These are phyloP conservation scores for Ramphastos sulfuratus DNA, from an alignment of 2,113 vertebrate species.

Conservation along the genomic window DNA sequence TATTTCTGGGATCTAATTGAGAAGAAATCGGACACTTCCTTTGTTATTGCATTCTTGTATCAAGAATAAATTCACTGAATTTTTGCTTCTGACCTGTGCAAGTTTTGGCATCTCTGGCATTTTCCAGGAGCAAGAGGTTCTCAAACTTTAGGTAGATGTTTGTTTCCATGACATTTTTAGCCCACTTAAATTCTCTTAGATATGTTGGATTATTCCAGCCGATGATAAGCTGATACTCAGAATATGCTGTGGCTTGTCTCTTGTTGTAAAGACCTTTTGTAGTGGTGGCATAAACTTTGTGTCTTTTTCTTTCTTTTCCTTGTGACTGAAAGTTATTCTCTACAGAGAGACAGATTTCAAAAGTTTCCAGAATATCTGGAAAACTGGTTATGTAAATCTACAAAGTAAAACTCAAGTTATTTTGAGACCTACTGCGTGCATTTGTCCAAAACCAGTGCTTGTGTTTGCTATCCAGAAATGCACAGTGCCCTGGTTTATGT, in stretches of 20 bases:
- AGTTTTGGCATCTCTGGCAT: conserved; percentile 28
- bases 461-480: neutral
- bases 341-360: neutral
- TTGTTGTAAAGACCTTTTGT: neutral
- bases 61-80: neutral
- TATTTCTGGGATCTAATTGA: neutral
- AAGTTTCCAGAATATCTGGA: conserved; percentile 15
- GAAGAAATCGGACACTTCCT: neutral
- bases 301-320: neutral
- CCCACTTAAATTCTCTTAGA: neutral
- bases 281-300: neutral
- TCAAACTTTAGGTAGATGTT: neutral
- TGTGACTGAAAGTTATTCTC: neutral
- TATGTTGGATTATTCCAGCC: neutral
- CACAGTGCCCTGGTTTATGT: neutral
- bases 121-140: conserved; percentile 19
- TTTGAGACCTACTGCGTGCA: neutral
- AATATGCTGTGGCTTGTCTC: neutral
- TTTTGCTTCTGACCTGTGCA: neutral
- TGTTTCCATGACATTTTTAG: neutral
- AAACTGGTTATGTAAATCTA: neutral
- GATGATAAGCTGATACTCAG: neutral
- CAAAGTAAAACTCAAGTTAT: neutral
- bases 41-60: neutral
- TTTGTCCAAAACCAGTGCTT: neutral